These are phyloP conservation scores for Tetrax tetrax DNA, from an alignment of 2,113 vertebrate genomes.

Conservation along the genomic window DNA sequence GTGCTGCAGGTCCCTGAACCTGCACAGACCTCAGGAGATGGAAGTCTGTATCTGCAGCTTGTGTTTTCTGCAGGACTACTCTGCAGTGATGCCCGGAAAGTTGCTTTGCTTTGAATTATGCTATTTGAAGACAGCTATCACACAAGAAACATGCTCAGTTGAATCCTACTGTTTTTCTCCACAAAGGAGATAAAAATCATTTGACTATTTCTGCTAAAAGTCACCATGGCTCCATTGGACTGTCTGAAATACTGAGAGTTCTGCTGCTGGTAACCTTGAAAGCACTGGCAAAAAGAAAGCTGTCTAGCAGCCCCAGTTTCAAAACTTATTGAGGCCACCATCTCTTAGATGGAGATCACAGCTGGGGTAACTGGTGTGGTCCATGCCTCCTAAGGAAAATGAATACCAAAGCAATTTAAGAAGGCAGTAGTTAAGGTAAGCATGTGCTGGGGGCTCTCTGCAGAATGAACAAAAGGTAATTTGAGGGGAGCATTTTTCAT, in stretches of 20 bases:
- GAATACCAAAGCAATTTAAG: background rate
- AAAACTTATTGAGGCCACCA: background rate
- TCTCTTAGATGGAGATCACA: background rate
- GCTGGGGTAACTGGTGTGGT: background rate
- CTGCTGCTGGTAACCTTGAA: background rate
- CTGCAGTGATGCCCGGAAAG: rapidly evolving
- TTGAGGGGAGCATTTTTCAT: background rate
- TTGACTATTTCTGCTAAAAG: no score
- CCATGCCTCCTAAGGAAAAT: background rate
- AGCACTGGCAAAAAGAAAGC: background rate
- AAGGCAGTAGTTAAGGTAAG: background rate
- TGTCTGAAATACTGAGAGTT: background rate
- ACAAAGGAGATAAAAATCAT: background rate
- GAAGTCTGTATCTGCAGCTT: background rate
- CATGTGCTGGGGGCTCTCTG: background rate
- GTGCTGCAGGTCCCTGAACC: background rate
- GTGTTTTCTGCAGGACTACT: background rate
- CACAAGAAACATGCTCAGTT: background rate
- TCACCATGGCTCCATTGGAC: no score
- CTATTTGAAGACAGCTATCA: background rate
- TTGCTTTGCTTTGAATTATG: background rate
- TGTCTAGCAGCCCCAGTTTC: background rate
- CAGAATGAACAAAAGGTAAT: background rate
- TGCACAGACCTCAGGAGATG: background rate
- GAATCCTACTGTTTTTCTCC: background rate